Evolutionary conservation across 2,888 invertebrate species (phyloP).

Genomic region (Pristionchus arcanus): DNA sequence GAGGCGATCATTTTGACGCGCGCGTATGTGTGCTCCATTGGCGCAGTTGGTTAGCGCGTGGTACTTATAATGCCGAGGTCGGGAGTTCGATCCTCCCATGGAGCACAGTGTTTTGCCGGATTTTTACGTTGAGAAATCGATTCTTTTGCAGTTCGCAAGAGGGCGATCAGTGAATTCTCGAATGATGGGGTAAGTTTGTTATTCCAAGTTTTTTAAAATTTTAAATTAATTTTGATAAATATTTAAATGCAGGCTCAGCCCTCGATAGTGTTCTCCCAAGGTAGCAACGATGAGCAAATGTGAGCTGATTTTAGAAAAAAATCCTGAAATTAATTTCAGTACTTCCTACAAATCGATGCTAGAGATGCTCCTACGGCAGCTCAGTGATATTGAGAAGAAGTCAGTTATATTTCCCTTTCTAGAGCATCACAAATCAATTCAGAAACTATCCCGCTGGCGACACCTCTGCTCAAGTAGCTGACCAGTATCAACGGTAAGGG

Average conservation of each 20-base stretch:
- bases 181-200: neutral
- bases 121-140: neutral
- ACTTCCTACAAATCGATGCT: constrained; percentile 1
- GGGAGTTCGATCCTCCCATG: constrained; percentile 51
- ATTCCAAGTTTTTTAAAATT: neutral
- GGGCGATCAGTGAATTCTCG: neutral
- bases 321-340: neutral
- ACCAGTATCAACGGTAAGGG: constrained; percentile 14
- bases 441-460: neutral
- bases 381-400: neutral
- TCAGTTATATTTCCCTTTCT: neutral
- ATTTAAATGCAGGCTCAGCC: neutral
- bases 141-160: neutral
- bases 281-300: neutral
- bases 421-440: neutral
- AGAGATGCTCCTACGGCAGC: neutral
- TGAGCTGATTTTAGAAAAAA: neutral
- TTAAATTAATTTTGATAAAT: neutral
- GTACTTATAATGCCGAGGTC: constrained; percentile 51
- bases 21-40: neutral
- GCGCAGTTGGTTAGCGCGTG: constrained; percentile 51
- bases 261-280: neutral
- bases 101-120: constrained; percentile 38
- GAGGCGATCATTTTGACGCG: neutral
- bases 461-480: neutral